Percentiles rank a stretch among this genome's conserved stretches.
Conservation (phyloP, 2,113 vertebrate genomes). For the Sorex fumeus region DNA sequence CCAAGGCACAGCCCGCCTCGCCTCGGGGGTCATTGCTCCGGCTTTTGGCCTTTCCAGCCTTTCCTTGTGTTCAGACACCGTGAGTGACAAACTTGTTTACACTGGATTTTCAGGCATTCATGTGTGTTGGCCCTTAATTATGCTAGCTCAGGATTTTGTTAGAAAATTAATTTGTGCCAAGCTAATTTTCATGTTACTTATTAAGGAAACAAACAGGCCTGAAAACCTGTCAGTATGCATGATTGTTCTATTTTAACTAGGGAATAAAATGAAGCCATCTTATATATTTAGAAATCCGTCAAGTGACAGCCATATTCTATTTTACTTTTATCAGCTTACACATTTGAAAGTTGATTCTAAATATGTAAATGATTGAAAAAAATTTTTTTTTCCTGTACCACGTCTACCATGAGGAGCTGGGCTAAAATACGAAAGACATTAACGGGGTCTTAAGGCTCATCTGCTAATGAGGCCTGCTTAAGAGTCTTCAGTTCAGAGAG, state of each 20-base stretch:
- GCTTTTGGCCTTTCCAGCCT: too few relatives aligned
- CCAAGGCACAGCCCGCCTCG: too few relatives aligned
- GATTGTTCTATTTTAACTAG: neutral
- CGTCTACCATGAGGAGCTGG: too few relatives aligned
- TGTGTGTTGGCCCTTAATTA: too few relatives aligned
- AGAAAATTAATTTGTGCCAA: neutral
- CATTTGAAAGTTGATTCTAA: slow-evolving; percentile 24
- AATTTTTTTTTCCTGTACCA: too few relatives aligned
- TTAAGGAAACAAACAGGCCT: neutral
- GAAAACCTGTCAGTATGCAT: neutral
- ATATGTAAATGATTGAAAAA: neutral
- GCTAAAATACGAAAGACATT: neutral
- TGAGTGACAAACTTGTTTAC: too few relatives aligned
- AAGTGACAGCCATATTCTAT: neutral
- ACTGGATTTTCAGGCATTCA: too few relatives aligned
- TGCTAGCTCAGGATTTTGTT: neutral
- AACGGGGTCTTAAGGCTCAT: slow-evolving; percentile 18
- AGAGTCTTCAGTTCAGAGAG: neutral
- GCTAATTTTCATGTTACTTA: slow-evolving; percentile 24
- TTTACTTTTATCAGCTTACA: neutral
- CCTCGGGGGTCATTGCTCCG: too few relatives aligned
- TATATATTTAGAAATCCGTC: neutral
- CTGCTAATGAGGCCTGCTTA: slow-evolving; percentile 1
- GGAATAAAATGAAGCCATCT: neutral
- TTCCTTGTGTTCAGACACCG: too few relatives aligned